Evolutionary conservation across 2,888 invertebrate species (phyloP).

Genomic region (Villa cingulata): DNA sequence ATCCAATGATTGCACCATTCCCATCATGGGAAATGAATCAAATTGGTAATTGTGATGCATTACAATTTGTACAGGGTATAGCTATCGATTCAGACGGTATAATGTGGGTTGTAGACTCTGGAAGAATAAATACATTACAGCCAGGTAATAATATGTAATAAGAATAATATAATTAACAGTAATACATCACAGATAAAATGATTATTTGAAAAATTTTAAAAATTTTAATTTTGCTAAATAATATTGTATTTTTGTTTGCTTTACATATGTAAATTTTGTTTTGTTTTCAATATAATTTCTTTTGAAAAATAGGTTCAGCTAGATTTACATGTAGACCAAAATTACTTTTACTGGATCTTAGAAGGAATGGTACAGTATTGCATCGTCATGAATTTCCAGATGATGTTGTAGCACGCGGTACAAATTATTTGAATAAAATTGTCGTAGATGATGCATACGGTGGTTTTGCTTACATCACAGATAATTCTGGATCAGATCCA

Average conservation of each 20-base stretch:
- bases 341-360: conserved; percentile 52
- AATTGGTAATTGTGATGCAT: conserved; percentile 49
- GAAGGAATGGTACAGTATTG: conserved; percentile 41
- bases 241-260: no score
- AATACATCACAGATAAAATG: no score
- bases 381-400: conserved; percentile 48
- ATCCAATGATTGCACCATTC: conserved; percentile 49
- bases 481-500: conserved; percentile 52
- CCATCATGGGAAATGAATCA: conserved; percentile 58
- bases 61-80: conserved; percentile 62
- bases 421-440: conserved; percentile 55
- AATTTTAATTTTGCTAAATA: no score
- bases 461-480: conserved; percentile 57
- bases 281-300: no score
- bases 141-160: conserved; percentile 18
- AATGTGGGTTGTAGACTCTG: conserved; percentile 57
- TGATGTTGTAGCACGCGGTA: conserved; percentile 42
- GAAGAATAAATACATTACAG: conserved; percentile 48
- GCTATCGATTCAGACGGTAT: conserved; percentile 57
- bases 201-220: no score
- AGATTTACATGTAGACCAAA: conserved; percentile 46
- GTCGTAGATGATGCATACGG: conserved; percentile 56
- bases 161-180: no score
- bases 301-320: background rate
- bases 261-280: no score